Evolutionary conservation across 2,888 invertebrate species (phyloP).

Genomic region (Temnothorax rugatulus): DNA sequence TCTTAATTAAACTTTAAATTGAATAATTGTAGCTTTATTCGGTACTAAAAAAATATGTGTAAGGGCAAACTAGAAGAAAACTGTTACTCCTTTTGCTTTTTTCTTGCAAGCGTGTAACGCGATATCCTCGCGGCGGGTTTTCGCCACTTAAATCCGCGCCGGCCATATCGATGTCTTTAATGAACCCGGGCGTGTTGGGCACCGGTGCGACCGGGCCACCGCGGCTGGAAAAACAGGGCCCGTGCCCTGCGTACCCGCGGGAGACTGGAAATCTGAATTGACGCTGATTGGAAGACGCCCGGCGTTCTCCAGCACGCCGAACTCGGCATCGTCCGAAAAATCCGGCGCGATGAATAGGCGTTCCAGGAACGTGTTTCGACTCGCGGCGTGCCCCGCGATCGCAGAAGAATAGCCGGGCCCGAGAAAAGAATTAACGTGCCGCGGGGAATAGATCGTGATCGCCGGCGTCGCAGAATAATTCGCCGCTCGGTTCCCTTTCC

Average conservation of each 20-base stretch:
- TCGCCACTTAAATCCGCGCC: conserved; percentile 53
- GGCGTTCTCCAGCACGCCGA: conserved; percentile 75
- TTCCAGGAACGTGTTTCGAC: conserved; percentile 81
- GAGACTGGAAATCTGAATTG: conserved; percentile 75
- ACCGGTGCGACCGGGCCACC: conserved; percentile 3
- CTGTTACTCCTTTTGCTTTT: neutral
- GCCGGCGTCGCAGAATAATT: conserved; percentile 51
- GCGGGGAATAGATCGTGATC: conserved; percentile 47
- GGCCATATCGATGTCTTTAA: conserved; percentile 80
- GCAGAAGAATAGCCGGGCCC: conserved; percentile 48
- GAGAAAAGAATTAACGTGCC: conserved; percentile 51
- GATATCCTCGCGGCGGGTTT: conserved; percentile 74
- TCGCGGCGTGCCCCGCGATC: conserved; percentile 67
- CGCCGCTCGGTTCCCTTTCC: conserved; percentile 29
- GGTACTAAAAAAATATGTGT: neutral
- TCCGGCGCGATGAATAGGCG: conserved; percentile 82
- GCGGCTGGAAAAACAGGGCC: conserved; percentile 67
- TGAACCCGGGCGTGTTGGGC: conserved; percentile 66
- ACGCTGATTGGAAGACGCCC: conserved; percentile 75
- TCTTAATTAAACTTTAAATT: neutral
- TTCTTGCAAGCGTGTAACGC: conserved; percentile 63
- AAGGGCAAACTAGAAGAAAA: neutral
- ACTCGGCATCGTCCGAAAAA: conserved; percentile 73
- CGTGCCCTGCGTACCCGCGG: conserved; percentile 41
- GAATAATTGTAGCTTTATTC: neutral